Percentiles rank a stretch among this genome's conserved stretches.
Conservation (phyloP, 2,888 invertebrate genomes). For the Abrostola tripartita region DNA sequence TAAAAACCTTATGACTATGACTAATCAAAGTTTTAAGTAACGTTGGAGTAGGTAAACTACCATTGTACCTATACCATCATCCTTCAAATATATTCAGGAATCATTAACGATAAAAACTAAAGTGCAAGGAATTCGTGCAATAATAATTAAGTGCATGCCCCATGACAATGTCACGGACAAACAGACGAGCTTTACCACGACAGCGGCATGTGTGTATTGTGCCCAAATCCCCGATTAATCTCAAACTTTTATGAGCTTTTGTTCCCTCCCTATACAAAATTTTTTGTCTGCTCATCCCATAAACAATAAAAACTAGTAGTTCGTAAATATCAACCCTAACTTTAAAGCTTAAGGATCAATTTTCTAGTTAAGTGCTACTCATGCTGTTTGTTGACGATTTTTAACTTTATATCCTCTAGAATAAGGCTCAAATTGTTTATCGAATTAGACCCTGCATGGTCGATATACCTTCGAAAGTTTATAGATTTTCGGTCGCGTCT, state of each 20-base stretch:
- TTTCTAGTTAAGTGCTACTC: slow-evolving; percentile 17
- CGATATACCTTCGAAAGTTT: slow-evolving; percentile 85
- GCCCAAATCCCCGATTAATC: slow-evolving; percentile 87
- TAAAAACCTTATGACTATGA: no score
- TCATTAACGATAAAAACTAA: no score
- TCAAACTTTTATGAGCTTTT: slow-evolving; percentile 86
- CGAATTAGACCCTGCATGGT: slow-evolving; percentile 45
- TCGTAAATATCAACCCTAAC: slow-evolving; percentile 28
- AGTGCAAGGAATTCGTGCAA: slow-evolving; percentile 11
- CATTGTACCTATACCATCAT: no score
- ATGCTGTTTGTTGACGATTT: slow-evolving; percentile 3
- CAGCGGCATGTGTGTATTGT: slow-evolving; percentile 83
- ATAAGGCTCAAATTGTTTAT: slow-evolving; percentile 39
- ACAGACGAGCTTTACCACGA: slow-evolving; percentile 66
- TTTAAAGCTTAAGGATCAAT: neutral
- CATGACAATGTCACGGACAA: slow-evolving; percentile 67
- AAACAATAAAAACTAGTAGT: slow-evolving; percentile 61
- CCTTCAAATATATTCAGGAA: no score
- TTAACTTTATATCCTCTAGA: neutral
- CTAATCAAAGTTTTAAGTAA: no score
- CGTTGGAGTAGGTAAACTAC: no score
- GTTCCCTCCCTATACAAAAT: slow-evolving; percentile 82
- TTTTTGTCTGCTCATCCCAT: slow-evolving; percentile 70
- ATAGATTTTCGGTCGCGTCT: slow-evolving; percentile 86
- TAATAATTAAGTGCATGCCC: slow-evolving; percentile 44